Evolutionary conservation across 1,140 invertebrate species (phyloP), one percentile per base, ranked within the genome.

Genomic region (Eumeta japonica): DNA sequence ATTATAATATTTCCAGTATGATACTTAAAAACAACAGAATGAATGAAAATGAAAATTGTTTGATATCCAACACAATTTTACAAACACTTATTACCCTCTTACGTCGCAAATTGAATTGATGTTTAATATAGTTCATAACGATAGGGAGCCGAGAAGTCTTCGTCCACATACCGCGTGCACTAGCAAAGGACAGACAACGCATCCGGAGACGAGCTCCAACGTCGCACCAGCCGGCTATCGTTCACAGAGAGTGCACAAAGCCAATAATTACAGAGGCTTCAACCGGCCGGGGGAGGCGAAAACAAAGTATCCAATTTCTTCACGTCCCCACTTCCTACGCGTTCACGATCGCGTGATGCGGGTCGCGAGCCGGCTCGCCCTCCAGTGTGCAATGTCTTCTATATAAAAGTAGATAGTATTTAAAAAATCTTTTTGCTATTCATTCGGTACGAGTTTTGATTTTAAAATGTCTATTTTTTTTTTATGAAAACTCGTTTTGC

Each of bases 271-370:
- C 60, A 68, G 65, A 65, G 67, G 67, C 61, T 72, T 68, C 63
- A 51, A 45, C 41, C 46, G 46, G 50, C 50, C 50, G 51, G 38
- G 49, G 35, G 35, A 37, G 24, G 35, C 35, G 35, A 59, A 64
- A 59, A 68, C 61, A 59, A 62, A 67, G 59, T 68, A 68, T 71
- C 62, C 55, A 64, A 70, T 70, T 70, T 70, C 62, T 60, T 56
- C 54, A 61, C 57, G 62, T 66, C 62, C 62, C 64, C 61, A 66
- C 56, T 72, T 72, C 67, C 64, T 59, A 63, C 50, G 57, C 57
- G 66, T 65, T 72, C 65, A 67, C 64, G 54, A 58, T 52, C 65
- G 59, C 61, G 53, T 56, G 58, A 55, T 50, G 55, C 55, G 52
- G 53, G 51, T 57, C 54, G 54, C 58, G 44, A 48, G 57, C 50